phyloP scores from a whole-genome alignment of 1,140 invertebrate genomes.

The Lepidurus apus region DNA sequence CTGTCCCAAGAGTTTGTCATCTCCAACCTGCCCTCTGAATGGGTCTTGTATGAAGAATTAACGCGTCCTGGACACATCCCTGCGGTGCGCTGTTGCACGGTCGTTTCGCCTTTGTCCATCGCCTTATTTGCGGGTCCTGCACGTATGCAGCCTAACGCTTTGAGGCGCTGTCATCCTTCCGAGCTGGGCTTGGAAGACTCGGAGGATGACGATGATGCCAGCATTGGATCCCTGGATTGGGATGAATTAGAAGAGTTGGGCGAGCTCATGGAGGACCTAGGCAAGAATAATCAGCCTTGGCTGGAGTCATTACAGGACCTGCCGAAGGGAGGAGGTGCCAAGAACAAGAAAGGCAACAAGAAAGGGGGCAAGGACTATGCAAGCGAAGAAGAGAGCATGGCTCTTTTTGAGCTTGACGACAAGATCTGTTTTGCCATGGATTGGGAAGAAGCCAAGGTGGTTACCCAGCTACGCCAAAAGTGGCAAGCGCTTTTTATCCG shows the following conservation, averaged over 20 bases:
- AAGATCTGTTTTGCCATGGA: slow-evolving; percentile 23
- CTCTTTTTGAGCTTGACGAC: slow-evolving; percentile 17
- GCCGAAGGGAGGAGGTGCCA: background rate
- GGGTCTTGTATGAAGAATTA: slow-evolving; percentile 80
- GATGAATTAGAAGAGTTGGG: background rate
- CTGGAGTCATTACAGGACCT: background rate
- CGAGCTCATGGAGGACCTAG: background rate
- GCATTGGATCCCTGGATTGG: background rate
- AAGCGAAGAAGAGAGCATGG: slow-evolving; percentile 5
- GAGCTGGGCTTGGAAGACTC: slow-evolving; percentile 1
- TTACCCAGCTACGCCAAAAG: slow-evolving; percentile 26
- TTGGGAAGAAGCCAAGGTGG: slow-evolving; percentile 3
- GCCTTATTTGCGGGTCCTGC: slow-evolving; percentile 69
- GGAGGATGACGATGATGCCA: slow-evolving; percentile 26
- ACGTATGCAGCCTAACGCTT: slow-evolving; percentile 56
- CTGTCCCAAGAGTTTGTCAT: slow-evolving; percentile 46
- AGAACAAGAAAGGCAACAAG: background rate
- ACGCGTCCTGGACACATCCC: slow-evolving; percentile 58
- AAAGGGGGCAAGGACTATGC: background rate
- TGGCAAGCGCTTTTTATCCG: slow-evolving; percentile 28
- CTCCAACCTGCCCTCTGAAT: slow-evolving; percentile 62
- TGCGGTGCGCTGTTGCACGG: slow-evolving; percentile 65
- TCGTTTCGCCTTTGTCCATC: slow-evolving; percentile 71
- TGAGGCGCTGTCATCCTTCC: slow-evolving; percentile 38
- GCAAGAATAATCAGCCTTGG: background rate